Evolutionary conservation across 2,797 vertebrate genomes (phyloP), one percentile per base, ranked within the genome.

Genomic region (Passerculus sandwichensis): DNA sequence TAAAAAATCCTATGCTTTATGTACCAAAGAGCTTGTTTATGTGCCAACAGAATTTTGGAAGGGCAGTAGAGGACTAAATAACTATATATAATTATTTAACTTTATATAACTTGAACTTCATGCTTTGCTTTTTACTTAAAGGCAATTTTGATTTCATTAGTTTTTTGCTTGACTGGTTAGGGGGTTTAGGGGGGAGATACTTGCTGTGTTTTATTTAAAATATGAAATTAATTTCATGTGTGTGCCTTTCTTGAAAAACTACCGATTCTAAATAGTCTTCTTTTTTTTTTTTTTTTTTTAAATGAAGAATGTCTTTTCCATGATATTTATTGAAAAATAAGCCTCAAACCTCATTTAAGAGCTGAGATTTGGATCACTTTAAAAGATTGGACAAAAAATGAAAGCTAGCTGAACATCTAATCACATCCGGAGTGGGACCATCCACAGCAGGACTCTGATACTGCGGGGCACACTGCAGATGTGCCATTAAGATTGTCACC

Each of bases 131-230:
- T 93, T 66, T 45, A 51, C 11, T 56, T 81, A 56, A 45, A 69
- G 20, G 5, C 9, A n/a, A 25, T 61, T 38, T 27, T 65, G 5
- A 38, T 25, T 65, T 45, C 1, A 6, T 36, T 27, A 6, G 2
- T 0, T 21, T 65, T 51, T 30, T 30, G 9, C 5, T 79, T 56
- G 11, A 14, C 44, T 38, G 6, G 21, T 60, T 23, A 15, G 17
- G 14, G 0, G 0, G 5, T 50, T 11, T 12, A 4, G 0, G 5
- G 18, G 16, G 4, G 5, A 30, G 3, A 13, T 26, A 13, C 14
- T 16, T 42, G 19, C 10, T 36, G 3, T 4, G 23, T 84, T 56
- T 60, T 48, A n/a, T 44, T 64, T 60, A 70, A 82, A 85, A 59
- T n/a, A 47, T 1, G 4, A 27, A 88, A 88, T 47, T 65, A 69